Evolutionary conservation across 1,140 invertebrate genomes (phyloP).

Genomic region (Pristionchus pacificus): DNA sequence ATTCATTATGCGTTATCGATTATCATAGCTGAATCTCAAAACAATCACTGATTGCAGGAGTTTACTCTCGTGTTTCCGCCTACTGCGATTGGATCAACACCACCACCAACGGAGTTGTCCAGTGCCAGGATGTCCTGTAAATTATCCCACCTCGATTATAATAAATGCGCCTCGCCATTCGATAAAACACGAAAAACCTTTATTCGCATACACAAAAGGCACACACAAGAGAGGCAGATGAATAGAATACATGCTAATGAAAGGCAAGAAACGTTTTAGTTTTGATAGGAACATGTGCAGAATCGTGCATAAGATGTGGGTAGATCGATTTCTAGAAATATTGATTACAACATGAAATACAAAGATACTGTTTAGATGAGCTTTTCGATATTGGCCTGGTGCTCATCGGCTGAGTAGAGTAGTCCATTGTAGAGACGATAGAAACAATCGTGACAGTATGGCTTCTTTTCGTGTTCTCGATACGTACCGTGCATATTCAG

Average conservation of each 20-base stretch:
- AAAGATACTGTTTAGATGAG: constrained; percentile 31
- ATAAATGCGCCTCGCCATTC: not conserved
- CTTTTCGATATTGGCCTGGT: constrained; percentile 40
- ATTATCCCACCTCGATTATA: not conserved
- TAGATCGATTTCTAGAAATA: constrained; percentile 1
- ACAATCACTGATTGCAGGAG: not conserved
- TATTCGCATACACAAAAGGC: not conserved
- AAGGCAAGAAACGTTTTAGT: too few species aligned
- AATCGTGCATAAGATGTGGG: not conserved
- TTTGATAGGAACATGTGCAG: not conserved
- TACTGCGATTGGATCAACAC: not conserved
- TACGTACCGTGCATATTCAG: constrained; percentile 55
- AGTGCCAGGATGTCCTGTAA: not conserved
- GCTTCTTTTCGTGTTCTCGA: constrained; percentile 52
- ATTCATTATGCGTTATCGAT: too few species aligned
- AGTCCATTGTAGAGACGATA: constrained; percentile 57
- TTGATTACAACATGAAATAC: not conserved
- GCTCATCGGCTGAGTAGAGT: constrained; percentile 37
- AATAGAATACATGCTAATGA: too few species aligned
- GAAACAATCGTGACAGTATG: constrained; percentile 54
- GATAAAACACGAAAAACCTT: not conserved
- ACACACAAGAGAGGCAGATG: not conserved
- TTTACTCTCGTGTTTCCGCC: not conserved
- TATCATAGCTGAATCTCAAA: not conserved
- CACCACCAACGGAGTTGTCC: not conserved